phyloP scores from a whole-genome alignment of 2,888 invertebrate genomes.

The Belgica antarctica region DNA sequence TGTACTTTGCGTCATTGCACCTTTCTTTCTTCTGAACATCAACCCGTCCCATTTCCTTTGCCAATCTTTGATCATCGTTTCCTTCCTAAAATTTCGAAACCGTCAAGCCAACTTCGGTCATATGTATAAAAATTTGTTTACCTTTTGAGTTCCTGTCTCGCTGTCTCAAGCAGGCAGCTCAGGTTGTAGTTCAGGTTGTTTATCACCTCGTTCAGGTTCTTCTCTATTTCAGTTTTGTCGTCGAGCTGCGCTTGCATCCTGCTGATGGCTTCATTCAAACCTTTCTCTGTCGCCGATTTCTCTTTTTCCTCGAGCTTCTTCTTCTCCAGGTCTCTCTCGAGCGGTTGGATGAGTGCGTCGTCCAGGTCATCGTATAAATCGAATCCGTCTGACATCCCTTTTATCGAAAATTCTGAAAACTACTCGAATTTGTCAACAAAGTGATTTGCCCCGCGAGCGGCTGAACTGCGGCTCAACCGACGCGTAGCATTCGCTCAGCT shows the following conservation, averaged over 20 bases:
- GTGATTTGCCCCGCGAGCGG: too few species aligned
- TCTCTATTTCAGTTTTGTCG: background rate
- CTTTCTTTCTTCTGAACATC: slow-evolving; percentile 16
- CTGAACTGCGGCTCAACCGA: too few species aligned
- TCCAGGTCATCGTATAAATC: slow-evolving; percentile 32
- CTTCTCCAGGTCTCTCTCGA: background rate
- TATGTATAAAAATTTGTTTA: background rate
- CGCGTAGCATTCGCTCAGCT: too few species aligned
- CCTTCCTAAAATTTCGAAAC: slow-evolving; percentile 13
- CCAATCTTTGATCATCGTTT: background rate
- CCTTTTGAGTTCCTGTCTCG: background rate
- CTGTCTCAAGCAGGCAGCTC: background rate
- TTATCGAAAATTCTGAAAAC: too few species aligned
- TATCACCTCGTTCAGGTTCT: background rate
- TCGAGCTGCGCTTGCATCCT: background rate
- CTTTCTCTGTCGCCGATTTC: background rate
- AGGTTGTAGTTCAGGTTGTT: background rate
- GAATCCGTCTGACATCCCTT: background rate
- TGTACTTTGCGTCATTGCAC: background rate
- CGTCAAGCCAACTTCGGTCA: background rate
- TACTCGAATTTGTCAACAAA: too few species aligned
- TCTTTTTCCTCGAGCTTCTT: background rate
- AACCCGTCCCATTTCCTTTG: slow-evolving; percentile 1
- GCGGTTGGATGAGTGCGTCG: slow-evolving; percentile 13
- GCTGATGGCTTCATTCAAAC: slow-evolving; percentile 1